Conservation (phyloP, 2,797 vertebrate genomes). For the Phylloscopus collybita region DNA sequence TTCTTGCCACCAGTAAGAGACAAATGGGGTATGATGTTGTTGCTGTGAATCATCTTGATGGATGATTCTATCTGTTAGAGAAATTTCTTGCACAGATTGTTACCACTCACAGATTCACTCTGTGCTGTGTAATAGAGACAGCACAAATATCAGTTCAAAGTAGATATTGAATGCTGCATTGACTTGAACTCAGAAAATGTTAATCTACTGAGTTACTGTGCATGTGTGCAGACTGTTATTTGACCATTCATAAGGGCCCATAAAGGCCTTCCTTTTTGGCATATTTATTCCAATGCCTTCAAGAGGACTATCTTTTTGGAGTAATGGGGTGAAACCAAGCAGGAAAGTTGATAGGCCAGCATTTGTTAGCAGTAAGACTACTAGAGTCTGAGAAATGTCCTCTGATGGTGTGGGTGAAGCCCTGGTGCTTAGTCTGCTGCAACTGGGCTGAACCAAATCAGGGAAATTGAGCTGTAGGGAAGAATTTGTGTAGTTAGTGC, state of each 20-base stretch:
- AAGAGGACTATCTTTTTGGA: neutral
- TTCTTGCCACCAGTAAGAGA: neutral
- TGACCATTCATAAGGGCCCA: neutral
- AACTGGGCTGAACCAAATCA: neutral
- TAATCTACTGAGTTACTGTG: neutral
- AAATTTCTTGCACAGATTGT: neutral
- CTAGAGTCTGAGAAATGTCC: neutral
- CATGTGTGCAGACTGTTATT: neutral
- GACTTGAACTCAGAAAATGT: neutral
- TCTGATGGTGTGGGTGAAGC: neutral
- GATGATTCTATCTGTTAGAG: neutral
- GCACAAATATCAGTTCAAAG: neutral
- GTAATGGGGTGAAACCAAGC: neutral
- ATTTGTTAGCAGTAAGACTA: neutral
- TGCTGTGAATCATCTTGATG: constrained; percentile 13
- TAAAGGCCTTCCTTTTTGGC: neutral
- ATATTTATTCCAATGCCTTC: constrained; percentile 3
- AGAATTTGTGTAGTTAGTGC: neutral
- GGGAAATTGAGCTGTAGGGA: neutral
- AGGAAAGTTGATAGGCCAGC: neutral
- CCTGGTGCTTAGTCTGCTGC: neutral
- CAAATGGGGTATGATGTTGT: neutral
- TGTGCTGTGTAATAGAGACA: neutral
- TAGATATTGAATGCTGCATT: neutral
- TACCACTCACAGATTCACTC: neutral